phyloP scores from a whole-genome alignment of 2,797 vertebrate species.

The Loris lydekkerianus region DNA sequence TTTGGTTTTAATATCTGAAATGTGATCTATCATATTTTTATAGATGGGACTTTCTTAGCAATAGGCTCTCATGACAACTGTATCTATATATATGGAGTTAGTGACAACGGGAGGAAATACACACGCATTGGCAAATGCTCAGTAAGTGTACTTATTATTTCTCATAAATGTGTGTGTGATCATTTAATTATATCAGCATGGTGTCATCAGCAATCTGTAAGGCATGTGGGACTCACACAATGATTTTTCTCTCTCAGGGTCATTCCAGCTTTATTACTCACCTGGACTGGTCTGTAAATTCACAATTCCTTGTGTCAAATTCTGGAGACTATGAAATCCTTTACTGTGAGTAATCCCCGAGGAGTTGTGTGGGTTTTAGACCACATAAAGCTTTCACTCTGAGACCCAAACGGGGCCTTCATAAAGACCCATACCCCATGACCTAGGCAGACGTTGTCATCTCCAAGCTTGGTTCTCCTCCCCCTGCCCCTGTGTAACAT shows the following conservation, averaged over 20 bases:
- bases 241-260: conserved; percentile 90
- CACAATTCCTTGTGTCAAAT: conserved; percentile 98
- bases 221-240: neutral
- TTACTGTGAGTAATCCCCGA: conserved; percentile 94
- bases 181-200: rapidly evolving
- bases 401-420: neutral
- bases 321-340: conserved; percentile 99
- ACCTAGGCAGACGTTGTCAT: rapidly evolving
- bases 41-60: conserved; percentile 97
- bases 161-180: rapidly evolving
- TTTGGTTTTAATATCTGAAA: neutral
- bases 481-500: neutral
- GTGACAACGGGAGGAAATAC: conserved; percentile 97
- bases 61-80: conserved; percentile 99
- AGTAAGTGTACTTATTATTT: conserved; percentile 89
- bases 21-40: conserved; percentile 47
- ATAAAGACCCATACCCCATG: neutral
- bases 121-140: conserved; percentile 97
- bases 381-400: rapidly evolving
- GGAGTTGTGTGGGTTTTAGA: rapidly evolving
- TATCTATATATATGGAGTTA: conserved; percentile 97
- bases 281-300: conserved; percentile 98
- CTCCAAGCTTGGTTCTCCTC: neutral
- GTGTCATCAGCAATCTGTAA: rapidly evolving
- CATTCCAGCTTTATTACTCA: conserved; percentile 99